Evolutionary conservation across 2,113 vertebrate species (phyloP).

Genomic region (Fulmarus glacialis): DNA sequence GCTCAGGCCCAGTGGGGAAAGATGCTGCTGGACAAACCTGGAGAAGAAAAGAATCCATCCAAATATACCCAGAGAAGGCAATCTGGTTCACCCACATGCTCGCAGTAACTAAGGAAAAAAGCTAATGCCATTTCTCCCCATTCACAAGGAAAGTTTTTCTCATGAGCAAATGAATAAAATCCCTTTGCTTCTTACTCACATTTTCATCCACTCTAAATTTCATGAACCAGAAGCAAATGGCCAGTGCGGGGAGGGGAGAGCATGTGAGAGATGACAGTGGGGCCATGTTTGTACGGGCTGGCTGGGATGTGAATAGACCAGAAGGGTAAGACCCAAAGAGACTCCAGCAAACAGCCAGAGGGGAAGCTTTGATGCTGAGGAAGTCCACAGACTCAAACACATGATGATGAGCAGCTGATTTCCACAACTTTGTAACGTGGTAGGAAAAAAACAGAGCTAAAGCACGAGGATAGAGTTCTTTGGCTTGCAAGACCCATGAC

Average conservation of each 20-base stretch:
- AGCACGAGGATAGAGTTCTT: neutral
- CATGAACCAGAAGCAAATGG: neutral
- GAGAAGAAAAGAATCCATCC: neutral
- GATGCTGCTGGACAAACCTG: neutral
- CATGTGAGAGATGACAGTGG: neutral
- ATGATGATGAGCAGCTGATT: constrained; percentile 22
- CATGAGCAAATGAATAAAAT: neutral
- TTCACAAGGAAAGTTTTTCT: neutral
- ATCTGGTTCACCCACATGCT: neutral
- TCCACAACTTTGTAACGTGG: neutral
- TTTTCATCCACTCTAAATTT: neutral
- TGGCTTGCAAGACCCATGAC: neutral
- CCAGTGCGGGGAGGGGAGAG: neutral
- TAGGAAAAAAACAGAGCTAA: neutral
- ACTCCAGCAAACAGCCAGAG: neutral
- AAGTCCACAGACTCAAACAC: neutral
- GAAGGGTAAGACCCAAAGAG: neutral
- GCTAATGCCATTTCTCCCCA: neutral
- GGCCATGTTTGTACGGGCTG: neutral
- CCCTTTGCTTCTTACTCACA: neutral
- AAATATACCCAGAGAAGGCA: neutral
- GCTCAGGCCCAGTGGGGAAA: neutral
- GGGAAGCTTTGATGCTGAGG: neutral
- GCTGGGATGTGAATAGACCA: neutral
- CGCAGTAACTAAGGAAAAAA: neutral